Evolutionary conservation across 1,140 invertebrate species (phyloP), one percentile per base, ranked within the genome.

Genomic region (Drosophila nebulosa): DNA sequence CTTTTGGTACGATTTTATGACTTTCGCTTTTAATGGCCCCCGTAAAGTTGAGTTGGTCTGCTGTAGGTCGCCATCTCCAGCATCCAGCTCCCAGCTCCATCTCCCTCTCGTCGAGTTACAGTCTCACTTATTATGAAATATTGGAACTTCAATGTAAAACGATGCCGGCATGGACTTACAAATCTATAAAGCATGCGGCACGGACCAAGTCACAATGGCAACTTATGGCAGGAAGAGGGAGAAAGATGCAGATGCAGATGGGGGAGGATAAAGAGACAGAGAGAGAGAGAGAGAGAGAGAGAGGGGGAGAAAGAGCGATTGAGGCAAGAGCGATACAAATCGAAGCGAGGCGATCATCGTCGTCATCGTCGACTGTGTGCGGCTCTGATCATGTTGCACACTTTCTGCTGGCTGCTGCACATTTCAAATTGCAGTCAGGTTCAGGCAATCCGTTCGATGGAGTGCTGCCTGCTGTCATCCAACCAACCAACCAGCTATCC

Each of bases 161-260:
- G 74, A 80, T 51, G 74, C 74, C 77, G 63, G 58, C 60, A 46
- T 59, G 39, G 57, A 71, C 61, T 67, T 64, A 74, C 79, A 86
- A 81, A 86, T 86, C 83, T 78, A 88, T 71, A 69, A 68, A 75
- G 80, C 80, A 85, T 73, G 77, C 78, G 81, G 81, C 81, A 81
- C 59, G 74, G 69, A 70, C 65, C 69, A 61, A 7, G 26, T 14
- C 26, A 46, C 52, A 76, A 70, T 21, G 56, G 66, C 42, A 70
- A 46, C 58, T 56, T 74, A 69, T 57, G 65, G 62, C 65, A 74
- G 55, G 59, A 59, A 60, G 62, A 30, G 22, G n/a, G 24, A 9
- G 42, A 72, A 35, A 12, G 16, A 2, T n/a, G 7, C 9, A 6
- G 27, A 30, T 32, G 10, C 3, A 4, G 10, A 12, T 9, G 2